These are phyloP conservation scores for Chamaetylas fuelleborni DNA, from an alignment of 2,113 vertebrate genomes.

Conservation along the genomic window DNA sequence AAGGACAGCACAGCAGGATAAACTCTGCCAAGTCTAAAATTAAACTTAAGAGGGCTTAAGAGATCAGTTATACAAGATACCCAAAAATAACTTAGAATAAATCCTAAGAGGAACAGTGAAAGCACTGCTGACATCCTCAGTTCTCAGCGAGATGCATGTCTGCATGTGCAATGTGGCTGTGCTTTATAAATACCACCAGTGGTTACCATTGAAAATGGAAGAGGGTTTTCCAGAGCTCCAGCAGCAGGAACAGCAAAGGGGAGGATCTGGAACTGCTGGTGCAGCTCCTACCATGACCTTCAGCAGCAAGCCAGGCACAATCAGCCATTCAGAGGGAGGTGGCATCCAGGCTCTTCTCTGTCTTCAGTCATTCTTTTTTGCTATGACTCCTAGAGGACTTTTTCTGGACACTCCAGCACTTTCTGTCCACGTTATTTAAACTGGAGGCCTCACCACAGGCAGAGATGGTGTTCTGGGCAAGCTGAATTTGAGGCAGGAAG, in stretches of 20 bases:
- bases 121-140: conserved; percentile 58
- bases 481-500: neutral
- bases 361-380: neutral
- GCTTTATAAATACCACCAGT: conserved; percentile 24
- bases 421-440: neutral
- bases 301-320: neutral
- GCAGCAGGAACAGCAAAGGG: neutral
- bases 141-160: conserved; percentile 38
- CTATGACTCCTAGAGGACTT: neutral
- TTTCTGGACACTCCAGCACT: neutral
- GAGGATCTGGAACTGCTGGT: neutral
- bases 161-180: neutral
- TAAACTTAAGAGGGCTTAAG: conserved; percentile 70
- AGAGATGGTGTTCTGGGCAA: neutral
- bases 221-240: neutral
- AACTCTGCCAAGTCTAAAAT: conserved; percentile 69
- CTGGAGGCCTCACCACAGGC: neutral
- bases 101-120: conserved; percentile 51
- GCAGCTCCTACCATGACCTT: neutral
- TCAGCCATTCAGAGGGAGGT: neutral
- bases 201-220: neutral
- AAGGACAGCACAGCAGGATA: conserved; percentile 67
- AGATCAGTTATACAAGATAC: conserved; percentile 69
- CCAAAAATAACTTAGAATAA: conserved; percentile 68
- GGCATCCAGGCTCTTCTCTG: neutral